Conservation (phyloP, 2,113 vertebrate genomes). For the Toxotes chatareus region DNA sequence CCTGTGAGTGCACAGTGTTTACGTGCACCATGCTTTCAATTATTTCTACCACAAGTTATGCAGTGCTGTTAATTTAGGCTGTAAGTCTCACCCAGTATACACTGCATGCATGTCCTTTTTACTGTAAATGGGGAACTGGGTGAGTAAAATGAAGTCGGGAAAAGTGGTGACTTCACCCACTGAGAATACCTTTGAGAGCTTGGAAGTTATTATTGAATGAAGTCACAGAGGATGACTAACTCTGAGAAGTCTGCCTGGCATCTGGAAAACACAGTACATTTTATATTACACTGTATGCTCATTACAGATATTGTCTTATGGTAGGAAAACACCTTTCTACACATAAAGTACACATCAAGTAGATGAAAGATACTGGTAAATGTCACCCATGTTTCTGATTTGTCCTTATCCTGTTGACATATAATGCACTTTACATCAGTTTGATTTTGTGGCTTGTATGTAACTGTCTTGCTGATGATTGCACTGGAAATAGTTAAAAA, state of each 20-base stretch:
- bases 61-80: not conserved
- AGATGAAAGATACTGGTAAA: not conserved
- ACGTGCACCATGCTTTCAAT: not conserved
- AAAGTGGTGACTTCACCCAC: constrained; percentile 68
- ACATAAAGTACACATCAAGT: not conserved
- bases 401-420: not conserved
- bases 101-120: not conserved
- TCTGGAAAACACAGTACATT: constrained; percentile 14
- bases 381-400: not conserved
- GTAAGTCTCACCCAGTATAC: not conserved
- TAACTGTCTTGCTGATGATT: not conserved
- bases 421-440: not conserved
- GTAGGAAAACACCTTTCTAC: constrained; percentile 16
- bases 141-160: constrained; percentile 38
- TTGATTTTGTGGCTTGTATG: not conserved
- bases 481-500: too few relatives aligned
- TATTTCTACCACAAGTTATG: too few relatives aligned
- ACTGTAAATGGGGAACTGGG: not conserved
- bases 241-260: constrained; percentile 11
- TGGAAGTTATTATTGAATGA: constrained; percentile 45
- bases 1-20: not conserved
- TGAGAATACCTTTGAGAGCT: constrained; percentile 43
- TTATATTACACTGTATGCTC: not conserved
- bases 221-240: constrained; percentile 62
- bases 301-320: constrained; percentile 5